phyloP scores from a whole-genome alignment of 2,888 invertebrate genomes.

The Heliothis peltigera region DNA sequence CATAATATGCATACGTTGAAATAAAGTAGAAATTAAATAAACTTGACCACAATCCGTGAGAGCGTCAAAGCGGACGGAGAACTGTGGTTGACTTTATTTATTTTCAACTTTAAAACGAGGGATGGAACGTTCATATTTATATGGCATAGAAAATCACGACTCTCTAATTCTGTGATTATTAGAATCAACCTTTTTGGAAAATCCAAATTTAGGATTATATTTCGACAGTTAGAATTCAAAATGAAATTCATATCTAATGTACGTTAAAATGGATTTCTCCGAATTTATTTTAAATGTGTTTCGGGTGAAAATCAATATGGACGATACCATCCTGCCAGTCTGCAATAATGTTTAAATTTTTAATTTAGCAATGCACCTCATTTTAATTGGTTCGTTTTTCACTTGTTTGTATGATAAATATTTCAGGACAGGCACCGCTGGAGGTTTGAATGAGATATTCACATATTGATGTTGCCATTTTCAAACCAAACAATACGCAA shows the following conservation, averaged over 20 bases:
- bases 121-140: background rate
- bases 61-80: background rate
- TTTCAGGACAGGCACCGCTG: slow-evolving; percentile 77
- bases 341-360: slow-evolving; percentile 29
- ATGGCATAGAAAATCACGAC: background rate
- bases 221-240: too few species aligned
- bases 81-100: background rate
- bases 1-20: background rate
- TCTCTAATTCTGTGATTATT: background rate
- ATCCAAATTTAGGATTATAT: background rate
- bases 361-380: slow-evolving; percentile 62
- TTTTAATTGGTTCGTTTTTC: slow-evolving; percentile 77
- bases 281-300: background rate
- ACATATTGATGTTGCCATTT: slow-evolving; percentile 84
- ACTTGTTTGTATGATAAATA: slow-evolving; percentile 78
- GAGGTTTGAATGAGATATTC: slow-evolving; percentile 83
- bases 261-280: too few species aligned
- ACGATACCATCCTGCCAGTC: slow-evolving; percentile 2
- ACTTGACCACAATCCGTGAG: background rate
- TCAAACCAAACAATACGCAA: slow-evolving; percentile 79
- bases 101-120: background rate
- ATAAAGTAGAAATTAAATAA: background rate
- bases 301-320: background rate
- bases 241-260: too few species aligned
- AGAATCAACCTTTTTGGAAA: background rate